Base-by-base conservation (phyloP, 2,113 vertebrate species). In the Deroptyus accipitrinus region DNA sequence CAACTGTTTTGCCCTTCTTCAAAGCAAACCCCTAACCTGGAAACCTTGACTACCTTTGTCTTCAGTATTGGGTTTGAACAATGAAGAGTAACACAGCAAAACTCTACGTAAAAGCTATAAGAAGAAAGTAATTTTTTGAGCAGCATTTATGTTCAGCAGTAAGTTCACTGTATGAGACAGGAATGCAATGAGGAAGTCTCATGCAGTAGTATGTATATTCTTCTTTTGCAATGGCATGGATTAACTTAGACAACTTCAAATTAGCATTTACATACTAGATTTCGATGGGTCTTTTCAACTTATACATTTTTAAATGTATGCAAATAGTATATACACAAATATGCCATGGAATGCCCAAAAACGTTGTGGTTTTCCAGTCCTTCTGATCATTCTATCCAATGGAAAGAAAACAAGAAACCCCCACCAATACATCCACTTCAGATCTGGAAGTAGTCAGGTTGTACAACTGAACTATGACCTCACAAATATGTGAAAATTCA, bases 321-420 rank as follows among this genome's bases (percentile, higher is more conserved):
- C 59, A 69, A 86, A 52, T 25, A 67, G 4, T 24, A 48, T 6
- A 9, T 61, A 46, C 42, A 44, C 3, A 81, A 63, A 48, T 48
- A 30, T 0, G 0, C 4, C 5, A 2, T 9, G 16, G 10, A 82
- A 51, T 51, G 2, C 28, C 72, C 59, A 14, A 74, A 66, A 62
- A 57, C 5, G 0, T 14, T 44, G 86, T 6, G 2, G 5, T 82
- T 91, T 89, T 92, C 23, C 33, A 30, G 16, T 55, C 31, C 37
- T 86, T 66, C 12, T 30, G 23, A 33, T 75, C 44, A 62, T 51
- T 72, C 7, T 51, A 2, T 61, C 18, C 51, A 22, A 42, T 6
- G 11, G 51, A 68, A 69, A 77, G 7, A 6, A 64, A 55, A 20
- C 3, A 54, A 69, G 59, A 64, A 11, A 0, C 0, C 1, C 6